Conservation (phyloP, 2,797 vertebrate species). For the Scyliorhinus canicula region DNA sequence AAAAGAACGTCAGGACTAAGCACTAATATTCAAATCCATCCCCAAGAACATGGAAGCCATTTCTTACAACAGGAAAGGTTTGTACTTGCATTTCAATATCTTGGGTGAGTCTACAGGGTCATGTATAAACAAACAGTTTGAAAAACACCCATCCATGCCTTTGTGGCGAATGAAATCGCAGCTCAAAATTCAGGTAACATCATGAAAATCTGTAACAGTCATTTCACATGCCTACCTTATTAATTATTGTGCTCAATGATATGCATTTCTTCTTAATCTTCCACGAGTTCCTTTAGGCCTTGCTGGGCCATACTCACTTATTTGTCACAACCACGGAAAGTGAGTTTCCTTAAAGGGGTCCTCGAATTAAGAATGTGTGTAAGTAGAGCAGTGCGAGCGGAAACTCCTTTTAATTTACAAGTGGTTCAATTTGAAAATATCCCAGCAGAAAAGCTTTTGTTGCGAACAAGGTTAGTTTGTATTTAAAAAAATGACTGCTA, state of each 20-base stretch:
- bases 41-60: neutral
- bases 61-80: neutral
- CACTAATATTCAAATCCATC: neutral
- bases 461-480: too few relatives aligned
- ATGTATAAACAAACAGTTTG: neutral
- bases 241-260: neutral
- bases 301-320: neutral
- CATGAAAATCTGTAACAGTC: neutral
- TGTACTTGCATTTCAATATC: neutral
- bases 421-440: too few relatives aligned
- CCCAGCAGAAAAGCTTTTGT: too few relatives aligned
- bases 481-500: too few relatives aligned
- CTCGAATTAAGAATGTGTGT: too few relatives aligned
- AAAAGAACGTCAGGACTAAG: neutral
- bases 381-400: too few relatives aligned
- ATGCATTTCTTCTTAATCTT: neutral
- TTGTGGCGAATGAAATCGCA: neutral
- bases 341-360: too few relatives aligned
- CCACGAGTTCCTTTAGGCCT: neutral
- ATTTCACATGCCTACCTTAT: neutral
- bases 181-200: neutral
- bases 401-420: too few relatives aligned
- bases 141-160: neutral
- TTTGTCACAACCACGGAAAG: neutral
- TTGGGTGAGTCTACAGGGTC: neutral